Conservation (phyloP, 2,888 invertebrate species). For the Melinaea menophilus region DNA sequence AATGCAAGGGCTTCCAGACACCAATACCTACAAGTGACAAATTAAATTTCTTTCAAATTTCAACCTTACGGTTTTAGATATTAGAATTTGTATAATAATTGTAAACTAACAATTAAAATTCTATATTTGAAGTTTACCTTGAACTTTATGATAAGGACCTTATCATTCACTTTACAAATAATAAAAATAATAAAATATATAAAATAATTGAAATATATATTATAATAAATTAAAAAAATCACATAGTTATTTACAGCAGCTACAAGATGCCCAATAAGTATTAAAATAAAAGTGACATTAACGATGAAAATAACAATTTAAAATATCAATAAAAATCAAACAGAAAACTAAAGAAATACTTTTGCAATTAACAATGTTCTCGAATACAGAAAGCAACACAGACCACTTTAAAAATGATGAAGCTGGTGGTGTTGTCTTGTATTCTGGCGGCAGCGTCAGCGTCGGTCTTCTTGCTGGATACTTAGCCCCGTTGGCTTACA, state of each 20-base stretch:
- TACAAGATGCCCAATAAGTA: no score
- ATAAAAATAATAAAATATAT: conserved; percentile 16
- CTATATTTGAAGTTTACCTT: conserved; percentile 50
- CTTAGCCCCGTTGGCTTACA: conserved; percentile 1
- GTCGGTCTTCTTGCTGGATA: conserved; percentile 52
- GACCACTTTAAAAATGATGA: conserved; percentile 71
- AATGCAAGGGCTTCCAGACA: conserved; percentile 38
- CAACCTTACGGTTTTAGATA: conserved; percentile 35
- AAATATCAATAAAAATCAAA: no score
- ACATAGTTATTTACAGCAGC: no score
- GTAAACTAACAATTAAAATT: conserved; percentile 13
- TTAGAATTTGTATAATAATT: conserved; percentile 48
- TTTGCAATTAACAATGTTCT: conserved; percentile 57
- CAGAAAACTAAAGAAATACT: not conserved
- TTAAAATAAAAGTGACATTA: no score
- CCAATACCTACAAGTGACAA: conserved; percentile 33
- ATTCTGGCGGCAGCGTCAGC: conserved; percentile 78
- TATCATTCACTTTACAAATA: conserved; percentile 42
- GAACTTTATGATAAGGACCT: conserved; percentile 61
- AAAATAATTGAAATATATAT: not conserved
- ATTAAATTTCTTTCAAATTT: conserved; percentile 27
- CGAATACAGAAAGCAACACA: conserved; percentile 57
- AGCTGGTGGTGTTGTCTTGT: conserved; percentile 80
- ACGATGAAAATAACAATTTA: no score
- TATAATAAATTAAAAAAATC: not conserved